Percentiles rank a stretch among this genome's conserved stretches.
Evolutionary conservation across 92 coral and sea anemone genomes (phyloP).

Genomic region (Palythoa grandiflora): DNA sequence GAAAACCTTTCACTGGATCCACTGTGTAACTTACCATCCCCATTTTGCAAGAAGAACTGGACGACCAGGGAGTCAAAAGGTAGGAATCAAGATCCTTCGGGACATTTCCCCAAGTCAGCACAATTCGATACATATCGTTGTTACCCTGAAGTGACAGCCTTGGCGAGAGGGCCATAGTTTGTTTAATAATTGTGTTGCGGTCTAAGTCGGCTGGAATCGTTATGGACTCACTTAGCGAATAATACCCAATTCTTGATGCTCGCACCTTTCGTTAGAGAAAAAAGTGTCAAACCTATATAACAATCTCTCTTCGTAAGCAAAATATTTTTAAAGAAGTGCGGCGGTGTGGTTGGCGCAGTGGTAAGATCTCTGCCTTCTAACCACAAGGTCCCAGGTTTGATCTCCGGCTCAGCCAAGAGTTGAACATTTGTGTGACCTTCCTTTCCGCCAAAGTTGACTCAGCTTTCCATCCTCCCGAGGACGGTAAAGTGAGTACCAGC

Average conservation of each 20-base stretch:
- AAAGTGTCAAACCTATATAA: too few species aligned
- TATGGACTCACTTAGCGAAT: constrained; percentile 72
- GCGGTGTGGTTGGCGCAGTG: too few species aligned
- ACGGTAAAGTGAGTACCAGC: too few species aligned
- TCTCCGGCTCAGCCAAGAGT: too few species aligned
- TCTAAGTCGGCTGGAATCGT: constrained; percentile 57
- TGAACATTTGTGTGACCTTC: too few species aligned
- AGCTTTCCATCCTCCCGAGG: too few species aligned
- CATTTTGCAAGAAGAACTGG: constrained; percentile 54
- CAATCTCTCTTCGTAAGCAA: too few species aligned
- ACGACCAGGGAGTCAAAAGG: constrained; percentile 76
- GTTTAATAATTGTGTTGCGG: constrained; percentile 62
- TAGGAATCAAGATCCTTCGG: constrained; percentile 86
- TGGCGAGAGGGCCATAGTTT: constrained; percentile 82
- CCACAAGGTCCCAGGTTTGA: too few species aligned
- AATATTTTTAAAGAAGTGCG: too few species aligned
- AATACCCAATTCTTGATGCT: constrained; percentile 81
- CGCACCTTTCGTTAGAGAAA: constrained; percentile 57
- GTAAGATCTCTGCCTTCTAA: too few species aligned
- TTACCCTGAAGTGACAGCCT: constrained; percentile 79
- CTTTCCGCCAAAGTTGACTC: too few species aligned
- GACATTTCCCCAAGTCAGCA: constrained; percentile 78
- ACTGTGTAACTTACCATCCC: constrained; percentile 69
- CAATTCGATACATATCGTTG: constrained; percentile 76
- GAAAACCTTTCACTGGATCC: too few species aligned